Base-by-base conservation (phyloP, 2,888 invertebrate genomes). In the Apotomis betuletana region DNA sequence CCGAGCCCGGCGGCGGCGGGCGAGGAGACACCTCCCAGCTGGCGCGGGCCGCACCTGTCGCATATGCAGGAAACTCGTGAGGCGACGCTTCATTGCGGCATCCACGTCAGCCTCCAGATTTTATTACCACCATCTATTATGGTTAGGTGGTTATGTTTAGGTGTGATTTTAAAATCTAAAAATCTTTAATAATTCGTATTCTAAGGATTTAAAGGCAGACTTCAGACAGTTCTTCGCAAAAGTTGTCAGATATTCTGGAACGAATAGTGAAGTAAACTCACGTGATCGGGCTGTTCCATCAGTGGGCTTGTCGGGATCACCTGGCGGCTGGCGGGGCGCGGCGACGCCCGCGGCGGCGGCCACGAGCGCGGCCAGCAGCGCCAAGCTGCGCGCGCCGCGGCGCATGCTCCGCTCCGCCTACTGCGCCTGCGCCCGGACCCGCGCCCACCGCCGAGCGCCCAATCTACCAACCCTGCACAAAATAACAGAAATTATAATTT, bases 311-410 rank as follows among this genome's bases (percentile, higher is more conserved):
- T 5, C 41, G 41, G 51, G 73, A 36, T 57, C 76, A 63, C 76
- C 74, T 74, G 59, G 74, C 76, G 75, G 75, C 57, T 41, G 44
- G 60, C n/a, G 36, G 8, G 62, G 52, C 52, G 64, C 58, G n/a
- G 70, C 64, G 36, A 51, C 64, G 13, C 64, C 64, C 58, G 70
- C 70, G 71, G 65, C 74, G 60, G 78, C 78, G 69, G 79, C 82
- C 69, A 77, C 79, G 70, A 80, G 80, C 75, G 78, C 77, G 74
- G 79, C 76, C 55, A 82, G 79, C 78, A 83, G 77, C 79, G 80
- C 79, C 65, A 79, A 73, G 75, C 75, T 74, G 77, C 75, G 77
- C 76, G 76, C 74, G 72, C 64, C 61, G 75, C 72, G 57, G 65
- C 63, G 67, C 74, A 71, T 74, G 63, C 74, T 60, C 52, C 71